Conservation (phyloP, 2,888 invertebrate genomes). For the Caenorhabditis angaria region DNA sequence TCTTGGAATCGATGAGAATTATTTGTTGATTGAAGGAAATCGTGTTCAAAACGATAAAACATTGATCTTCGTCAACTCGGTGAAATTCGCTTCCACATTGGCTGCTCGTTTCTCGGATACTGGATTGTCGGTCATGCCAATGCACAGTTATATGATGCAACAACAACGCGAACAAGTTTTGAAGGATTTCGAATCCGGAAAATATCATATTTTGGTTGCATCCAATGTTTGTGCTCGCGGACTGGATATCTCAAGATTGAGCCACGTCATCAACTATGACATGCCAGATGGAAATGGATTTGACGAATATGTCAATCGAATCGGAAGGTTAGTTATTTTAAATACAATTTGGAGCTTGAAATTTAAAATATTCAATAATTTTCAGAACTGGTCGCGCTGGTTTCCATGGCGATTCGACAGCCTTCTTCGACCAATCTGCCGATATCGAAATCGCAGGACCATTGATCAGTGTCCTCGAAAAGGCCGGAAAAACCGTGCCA, state of each 20-base stretch:
- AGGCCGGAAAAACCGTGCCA: constrained; percentile 27
- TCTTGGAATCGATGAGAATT: constrained; percentile 26
- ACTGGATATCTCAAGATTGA: constrained; percentile 22
- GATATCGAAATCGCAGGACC: constrained; percentile 22
- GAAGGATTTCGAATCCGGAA: constrained; percentile 25
- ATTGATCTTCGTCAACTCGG: constrained; percentile 33
- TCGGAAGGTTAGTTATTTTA: constrained; percentile 13
- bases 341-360: neutral
- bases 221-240: constrained; percentile 40
- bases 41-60: constrained; percentile 29
- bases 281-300: constrained; percentile 25
- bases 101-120: constrained; percentile 8
- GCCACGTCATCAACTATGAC: constrained; percentile 40
- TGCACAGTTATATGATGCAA: constrained; percentile 33
- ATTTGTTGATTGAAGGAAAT: neutral
- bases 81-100: constrained; percentile 21
- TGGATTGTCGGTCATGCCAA: constrained; percentile 19
- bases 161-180: constrained; percentile 20
- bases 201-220: constrained; percentile 24
- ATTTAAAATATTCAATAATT: neutral
- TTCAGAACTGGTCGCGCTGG: constrained; percentile 34
- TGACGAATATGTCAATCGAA: constrained; percentile 39
- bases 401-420: constrained; percentile 23
- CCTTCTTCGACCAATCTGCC: constrained; percentile 17
- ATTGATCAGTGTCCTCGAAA: constrained; percentile 18